Conservation (phyloP, 2,797 vertebrate genomes). For the Ctenosaura bakeri region DNA sequence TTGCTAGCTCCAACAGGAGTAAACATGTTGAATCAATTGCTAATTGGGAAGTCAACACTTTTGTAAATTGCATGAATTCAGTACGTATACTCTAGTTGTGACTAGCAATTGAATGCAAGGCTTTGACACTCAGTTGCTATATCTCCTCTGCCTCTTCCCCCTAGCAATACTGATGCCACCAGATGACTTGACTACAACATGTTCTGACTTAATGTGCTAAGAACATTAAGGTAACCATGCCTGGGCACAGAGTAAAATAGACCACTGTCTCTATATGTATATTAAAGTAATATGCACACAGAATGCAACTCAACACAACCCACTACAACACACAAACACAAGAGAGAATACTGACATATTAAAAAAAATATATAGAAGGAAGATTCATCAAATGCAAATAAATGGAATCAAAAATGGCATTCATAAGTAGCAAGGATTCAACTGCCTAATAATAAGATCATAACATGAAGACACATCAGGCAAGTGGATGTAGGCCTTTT, state of each 20-base stretch:
- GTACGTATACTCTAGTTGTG: too few relatives aligned
- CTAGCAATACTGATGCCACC: background rate
- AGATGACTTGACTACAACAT: background rate
- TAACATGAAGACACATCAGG: background rate
- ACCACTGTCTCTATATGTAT: background rate
- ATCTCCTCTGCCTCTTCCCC: background rate
- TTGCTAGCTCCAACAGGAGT: too few relatives aligned
- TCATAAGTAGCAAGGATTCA: background rate
- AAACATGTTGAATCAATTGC: too few relatives aligned
- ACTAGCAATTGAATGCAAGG: too few relatives aligned
- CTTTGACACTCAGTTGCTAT: background rate
- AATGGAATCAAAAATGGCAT: background rate
- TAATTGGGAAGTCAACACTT: too few relatives aligned
- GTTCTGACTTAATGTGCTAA: background rate
- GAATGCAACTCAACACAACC: background rate
- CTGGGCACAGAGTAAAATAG: background rate
- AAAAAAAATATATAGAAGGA: background rate
- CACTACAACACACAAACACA: background rate
- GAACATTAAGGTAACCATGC: background rate
- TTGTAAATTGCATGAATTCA: too few relatives aligned
- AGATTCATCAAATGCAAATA: background rate
- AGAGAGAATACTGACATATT: background rate
- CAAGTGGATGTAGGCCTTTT: too few relatives aligned
- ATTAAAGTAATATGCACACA: background rate
- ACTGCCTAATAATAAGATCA: background rate